Percentiles rank a stretch among this genome's conserved stretches.
Evolutionary conservation across 2,888 invertebrate species (phyloP).

Genomic region (Drosophila ustulata): DNA sequence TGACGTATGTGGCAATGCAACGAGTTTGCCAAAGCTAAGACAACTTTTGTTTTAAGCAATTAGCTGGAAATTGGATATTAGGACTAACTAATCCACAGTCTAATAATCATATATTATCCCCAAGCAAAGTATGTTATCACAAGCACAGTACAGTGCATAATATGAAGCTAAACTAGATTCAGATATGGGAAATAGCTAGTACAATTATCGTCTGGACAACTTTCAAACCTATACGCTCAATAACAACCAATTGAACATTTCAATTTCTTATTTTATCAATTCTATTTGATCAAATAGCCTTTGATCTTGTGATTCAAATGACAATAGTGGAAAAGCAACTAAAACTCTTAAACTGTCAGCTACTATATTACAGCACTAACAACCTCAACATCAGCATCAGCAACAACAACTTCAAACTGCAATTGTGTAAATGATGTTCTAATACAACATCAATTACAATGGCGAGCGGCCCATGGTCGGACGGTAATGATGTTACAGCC

Average conservation of each 20-base stretch:
- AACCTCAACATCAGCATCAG: conserved; percentile 25
- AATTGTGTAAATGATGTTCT: conserved; percentile 81
- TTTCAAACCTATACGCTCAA: too few relatives aligned
- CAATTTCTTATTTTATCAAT: conserved; percentile 36
- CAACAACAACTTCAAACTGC: conserved; percentile 51
- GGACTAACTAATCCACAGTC: too few relatives aligned
- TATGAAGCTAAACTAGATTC: conserved; percentile 9
- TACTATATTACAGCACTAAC: conserved; percentile 47
- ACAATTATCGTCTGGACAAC: too few relatives aligned
- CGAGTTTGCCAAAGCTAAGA: background rate
- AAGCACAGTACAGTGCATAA: too few relatives aligned
- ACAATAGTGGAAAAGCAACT: conserved; percentile 43
- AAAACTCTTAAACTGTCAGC: conserved; percentile 44
- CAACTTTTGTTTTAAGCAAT: background rate
- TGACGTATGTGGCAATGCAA: conserved; percentile 33
- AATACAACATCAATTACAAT: conserved; percentile 79
- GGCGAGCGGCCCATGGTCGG: conserved; percentile 74
- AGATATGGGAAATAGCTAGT: too few relatives aligned
- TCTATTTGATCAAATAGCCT: background rate
- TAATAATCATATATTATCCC: too few relatives aligned
- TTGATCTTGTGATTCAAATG: conserved; percentile 26
- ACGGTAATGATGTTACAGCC: conserved; percentile 72
- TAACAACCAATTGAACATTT: conserved; percentile 44
- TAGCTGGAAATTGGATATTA: background rate
- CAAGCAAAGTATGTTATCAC: too few relatives aligned